These are phyloP conservation scores for Anagyrus pseudococci DNA, from an alignment of 2,888 invertebrate genomes.

Conservation along the genomic window DNA sequence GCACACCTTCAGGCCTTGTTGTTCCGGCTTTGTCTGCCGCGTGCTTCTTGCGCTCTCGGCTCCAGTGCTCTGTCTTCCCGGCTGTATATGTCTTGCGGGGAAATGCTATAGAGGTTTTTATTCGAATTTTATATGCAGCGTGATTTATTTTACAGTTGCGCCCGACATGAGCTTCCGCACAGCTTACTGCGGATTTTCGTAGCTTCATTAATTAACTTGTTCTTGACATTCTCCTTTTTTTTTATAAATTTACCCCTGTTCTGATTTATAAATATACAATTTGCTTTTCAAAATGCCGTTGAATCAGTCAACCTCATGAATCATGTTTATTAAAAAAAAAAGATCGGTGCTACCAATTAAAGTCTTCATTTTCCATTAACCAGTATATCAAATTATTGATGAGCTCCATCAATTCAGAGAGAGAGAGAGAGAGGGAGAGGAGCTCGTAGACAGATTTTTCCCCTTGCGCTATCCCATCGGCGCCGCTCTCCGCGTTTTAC, in stretches of 20 bases:
- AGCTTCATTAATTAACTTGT: background rate
- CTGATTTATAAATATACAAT: background rate
- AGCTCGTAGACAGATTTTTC: conserved; percentile 13
- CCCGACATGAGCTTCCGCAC: too few species aligned
- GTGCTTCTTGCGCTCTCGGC: background rate
- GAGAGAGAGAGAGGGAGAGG: background rate
- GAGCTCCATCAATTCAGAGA: background rate
- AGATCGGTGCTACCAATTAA: background rate
- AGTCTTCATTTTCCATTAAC: background rate
- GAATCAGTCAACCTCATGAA: background rate
- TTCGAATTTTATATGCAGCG: too few species aligned
- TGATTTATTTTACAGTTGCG: too few species aligned
- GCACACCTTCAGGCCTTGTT: background rate
- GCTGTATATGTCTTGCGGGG: too few species aligned
- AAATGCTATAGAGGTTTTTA: too few species aligned
- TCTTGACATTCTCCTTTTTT: background rate
- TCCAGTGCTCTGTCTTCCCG: too few species aligned
- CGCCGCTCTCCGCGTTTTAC: conserved; percentile 10
- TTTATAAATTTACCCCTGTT: background rate
- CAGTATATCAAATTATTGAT: conserved; percentile 11
- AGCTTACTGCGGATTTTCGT: too few species aligned
- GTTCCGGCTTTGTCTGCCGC: background rate
- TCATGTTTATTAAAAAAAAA: background rate
- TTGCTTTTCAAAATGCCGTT: background rate
- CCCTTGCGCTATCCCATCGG: background rate